Base-by-base conservation (phyloP, 2,888 invertebrate genomes). In the Dromius quadrimaculatus region DNA sequence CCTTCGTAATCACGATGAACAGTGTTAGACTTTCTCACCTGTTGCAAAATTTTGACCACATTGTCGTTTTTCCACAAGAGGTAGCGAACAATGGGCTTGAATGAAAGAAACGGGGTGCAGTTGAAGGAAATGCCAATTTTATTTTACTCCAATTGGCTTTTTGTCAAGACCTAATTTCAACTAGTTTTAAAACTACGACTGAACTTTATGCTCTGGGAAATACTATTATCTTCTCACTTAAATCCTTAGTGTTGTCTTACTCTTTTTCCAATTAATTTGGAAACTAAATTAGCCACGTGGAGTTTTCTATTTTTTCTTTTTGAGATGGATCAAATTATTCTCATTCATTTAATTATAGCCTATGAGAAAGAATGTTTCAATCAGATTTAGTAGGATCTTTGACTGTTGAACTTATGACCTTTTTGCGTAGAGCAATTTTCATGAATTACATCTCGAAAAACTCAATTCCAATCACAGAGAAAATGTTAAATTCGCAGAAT, bases 41-140 rank as follows among this genome's bases (percentile, higher is more conserved):
- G 50, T 54, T 54, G 50, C 50, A 54, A 54, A 54, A 54, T 54
- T 54, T 54, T 54, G 50, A 28, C 50, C 50, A 54, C 50, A 28
- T 23, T 54, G 50, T 54, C 50, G 50, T 54, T 54, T 23, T 23
- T 15, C 50, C 23, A 1, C 47, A 41, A n/a, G 19, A 5, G 0
- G 50, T 8, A 50, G 5, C 15, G 41, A 41, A 15, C 41, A 15
- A 15, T 15, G n/a, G 36, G 36, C 1, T 22, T 47, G 28, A 28
- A 54, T 54, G 28, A 28, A 28, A 15, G 11, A n/a, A 54, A 54
- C 28, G 50, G 15, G 15, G 22, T n/a, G n/a, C 32, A 2, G 15
- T 28, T 28, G 50, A 23, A 13, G 50, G 50, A 15, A 4, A 23
- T 28, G 50, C 47, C 20, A 20, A 28, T 23, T 54, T 54, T 54